Conservation (phyloP, 1,140 invertebrate genomes). For the Ceratosolen fusciceps region DNA sequence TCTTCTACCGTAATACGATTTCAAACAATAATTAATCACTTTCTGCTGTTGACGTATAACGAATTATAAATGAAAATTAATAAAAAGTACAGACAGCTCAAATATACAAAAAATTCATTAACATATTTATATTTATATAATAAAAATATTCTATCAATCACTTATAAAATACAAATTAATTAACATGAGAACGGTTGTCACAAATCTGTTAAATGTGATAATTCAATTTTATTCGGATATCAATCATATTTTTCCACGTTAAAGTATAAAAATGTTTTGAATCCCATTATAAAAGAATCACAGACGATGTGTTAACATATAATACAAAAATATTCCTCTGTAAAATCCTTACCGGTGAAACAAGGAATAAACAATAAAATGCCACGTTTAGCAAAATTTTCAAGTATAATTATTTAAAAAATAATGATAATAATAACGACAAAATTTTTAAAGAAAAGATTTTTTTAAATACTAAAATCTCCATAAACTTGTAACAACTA, state of each 20-base stretch:
- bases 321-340: slow-evolving; percentile 30
- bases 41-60: background rate
- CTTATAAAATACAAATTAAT: slow-evolving; percentile 33
- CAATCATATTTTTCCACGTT: slow-evolving; percentile 39
- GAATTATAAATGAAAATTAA: slow-evolving; percentile 19
- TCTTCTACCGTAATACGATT: slow-evolving; percentile 8
- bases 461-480: no score
- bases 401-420: no score
- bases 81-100: slow-evolving; percentile 29
- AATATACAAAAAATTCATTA: slow-evolving; percentile 12
- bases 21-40: slow-evolving; percentile 25
- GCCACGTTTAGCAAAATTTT: background rate
- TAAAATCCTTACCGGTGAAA: slow-evolving; percentile 23
- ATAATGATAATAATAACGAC: no score
- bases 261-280: slow-evolving; percentile 35
- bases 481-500: no score
- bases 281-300: slow-evolving; percentile 42
- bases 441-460: no score
- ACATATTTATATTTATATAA: background rate
- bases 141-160: slow-evolving; percentile 25
- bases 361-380: slow-evolving; percentile 4
- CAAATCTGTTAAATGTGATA: slow-evolving; percentile 36
- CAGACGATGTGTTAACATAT: slow-evolving; percentile 44
- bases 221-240: slow-evolving; percentile 32
- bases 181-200: slow-evolving; percentile 9